phyloP scores from a whole-genome alignment of 2,888 invertebrate species.

The Trachelus iudaicus region DNA sequence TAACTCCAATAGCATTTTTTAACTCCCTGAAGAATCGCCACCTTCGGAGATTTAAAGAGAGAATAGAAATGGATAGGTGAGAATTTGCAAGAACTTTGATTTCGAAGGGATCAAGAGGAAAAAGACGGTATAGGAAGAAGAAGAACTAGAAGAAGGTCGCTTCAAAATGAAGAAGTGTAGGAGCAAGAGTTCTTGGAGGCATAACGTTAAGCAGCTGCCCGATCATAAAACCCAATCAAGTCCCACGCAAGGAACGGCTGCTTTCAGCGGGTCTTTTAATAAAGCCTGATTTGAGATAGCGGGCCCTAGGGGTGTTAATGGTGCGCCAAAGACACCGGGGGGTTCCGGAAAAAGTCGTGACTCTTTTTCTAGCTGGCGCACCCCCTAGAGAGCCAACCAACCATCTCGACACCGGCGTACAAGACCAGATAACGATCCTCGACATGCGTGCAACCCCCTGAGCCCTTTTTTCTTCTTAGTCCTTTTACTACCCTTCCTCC shows the following conservation, averaged over 20 bases:
- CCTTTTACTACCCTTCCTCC: background rate
- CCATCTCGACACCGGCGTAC: conserved; percentile 52
- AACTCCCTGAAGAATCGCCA: background rate
- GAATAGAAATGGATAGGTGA: too few relatives aligned
- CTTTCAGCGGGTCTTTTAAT: conserved; percentile 43
- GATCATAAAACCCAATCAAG: conserved; percentile 44
- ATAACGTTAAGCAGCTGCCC: conserved; percentile 22
- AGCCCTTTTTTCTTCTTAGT: conserved; percentile 22
- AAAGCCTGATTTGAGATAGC: conserved; percentile 41
- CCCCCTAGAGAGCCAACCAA: conserved; percentile 36
- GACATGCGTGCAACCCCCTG: conserved; percentile 54
- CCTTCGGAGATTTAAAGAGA: too few relatives aligned
- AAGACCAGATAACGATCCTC: conserved; percentile 56
- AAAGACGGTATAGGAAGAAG: conserved; percentile 4
- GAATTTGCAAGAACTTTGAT: background rate
- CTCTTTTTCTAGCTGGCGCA: conserved; percentile 22
- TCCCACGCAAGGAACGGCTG: conserved; percentile 32
- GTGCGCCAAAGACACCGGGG: conserved; percentile 41
- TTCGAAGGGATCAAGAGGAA: background rate
- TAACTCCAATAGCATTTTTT: background rate
- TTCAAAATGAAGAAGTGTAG: background rate
- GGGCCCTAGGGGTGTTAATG: conserved; percentile 42
- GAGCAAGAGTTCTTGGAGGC: background rate
- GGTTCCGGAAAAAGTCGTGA: conserved; percentile 34
- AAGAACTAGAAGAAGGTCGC: background rate